Evolutionary conservation across 1,140 invertebrate genomes (phyloP), one percentile per base, ranked within the genome.

Genomic region (Drosophila azteca): DNA sequence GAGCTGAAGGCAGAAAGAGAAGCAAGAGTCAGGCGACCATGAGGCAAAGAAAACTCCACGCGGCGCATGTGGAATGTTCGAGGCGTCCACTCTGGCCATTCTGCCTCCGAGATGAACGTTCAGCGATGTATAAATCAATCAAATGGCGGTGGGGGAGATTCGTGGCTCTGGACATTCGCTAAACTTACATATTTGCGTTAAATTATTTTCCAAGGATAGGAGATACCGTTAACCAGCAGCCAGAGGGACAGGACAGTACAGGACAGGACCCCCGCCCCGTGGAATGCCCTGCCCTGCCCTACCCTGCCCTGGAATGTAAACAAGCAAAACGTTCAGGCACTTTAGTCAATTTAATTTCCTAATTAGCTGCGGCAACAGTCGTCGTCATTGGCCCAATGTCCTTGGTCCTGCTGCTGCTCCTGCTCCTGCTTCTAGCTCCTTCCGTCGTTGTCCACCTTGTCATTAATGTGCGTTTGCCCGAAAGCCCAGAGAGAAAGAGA

Each of bases 331-430:
- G 83, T 66, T 84, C 72, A 80, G 78, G 73, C 84, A 89, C 84
- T 90, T 89, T 89, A 84, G 59, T 90, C 85, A 89, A 89, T 89
- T 89, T 85, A 89, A 89, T 89, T 89, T 90, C 74, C 85, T 89
- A 89, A 89, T 90, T 89, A 90, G 87, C 85, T 88, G 72, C 72
- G 70, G 71, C 79, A 77, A 65, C 49, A 67, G 59, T 71, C 72
- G 57, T 65, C 77, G 53, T 50, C 66, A 59, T 57, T 65, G 50
- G 45, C 11, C 15, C 13, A 11, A 39, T 20, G 22, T 52, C 22
- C 17, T 22, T 31, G 11, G 1, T 6, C 24, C 24, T 26, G 4
- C 24, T 4, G 4, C 17, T 20, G 4, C 24, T 4, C 24, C 17
- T 20, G 4, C 24, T 4, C 24, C 24, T 26, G 24, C 24, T 26